Evolutionary conservation across 2,797 vertebrate genomes (phyloP).

Genomic region (Novumbra hubbsi): DNA sequence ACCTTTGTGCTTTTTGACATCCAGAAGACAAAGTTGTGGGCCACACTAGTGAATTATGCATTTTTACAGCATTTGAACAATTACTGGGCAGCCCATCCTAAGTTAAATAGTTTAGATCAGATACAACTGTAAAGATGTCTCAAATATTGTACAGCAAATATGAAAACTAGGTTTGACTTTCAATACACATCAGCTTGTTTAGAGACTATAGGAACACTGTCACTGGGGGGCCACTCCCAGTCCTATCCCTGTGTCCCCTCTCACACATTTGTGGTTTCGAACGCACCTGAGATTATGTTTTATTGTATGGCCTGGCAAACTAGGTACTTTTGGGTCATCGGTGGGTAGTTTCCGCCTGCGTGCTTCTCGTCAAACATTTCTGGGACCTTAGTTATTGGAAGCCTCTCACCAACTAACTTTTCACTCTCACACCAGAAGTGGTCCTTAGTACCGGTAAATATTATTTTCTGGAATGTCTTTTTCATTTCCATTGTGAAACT

Average conservation of each 20-base stretch:
- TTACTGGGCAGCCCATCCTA: neutral
- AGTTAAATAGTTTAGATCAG: neutral
- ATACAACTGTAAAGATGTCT: too few species aligned
- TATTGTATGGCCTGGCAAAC: neutral
- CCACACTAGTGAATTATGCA: neutral
- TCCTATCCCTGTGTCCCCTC: too few species aligned
- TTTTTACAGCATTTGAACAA: neutral
- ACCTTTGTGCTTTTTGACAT: neutral
- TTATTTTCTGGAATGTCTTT: neutral
- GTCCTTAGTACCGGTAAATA: neutral
- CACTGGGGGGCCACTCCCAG: neutral
- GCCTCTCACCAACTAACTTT: constrained; percentile 8
- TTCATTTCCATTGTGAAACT: neutral
- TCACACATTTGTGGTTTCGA: neutral
- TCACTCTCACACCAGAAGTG: neutral
- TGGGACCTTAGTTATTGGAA: constrained; percentile 7
- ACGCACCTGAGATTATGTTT: neutral
- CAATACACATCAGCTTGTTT: neutral
- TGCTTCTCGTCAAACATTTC: constrained; percentile 26
- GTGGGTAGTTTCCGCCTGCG: constrained; percentile 11
- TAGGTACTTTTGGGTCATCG: constrained; percentile 60
- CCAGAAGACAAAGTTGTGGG: constrained; percentile 8
- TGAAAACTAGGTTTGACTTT: neutral
- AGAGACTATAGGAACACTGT: neutral
- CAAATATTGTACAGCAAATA: too few species aligned